Conservation (phyloP, 2,888 invertebrate species). For the Drosophila aldrichi region DNA sequence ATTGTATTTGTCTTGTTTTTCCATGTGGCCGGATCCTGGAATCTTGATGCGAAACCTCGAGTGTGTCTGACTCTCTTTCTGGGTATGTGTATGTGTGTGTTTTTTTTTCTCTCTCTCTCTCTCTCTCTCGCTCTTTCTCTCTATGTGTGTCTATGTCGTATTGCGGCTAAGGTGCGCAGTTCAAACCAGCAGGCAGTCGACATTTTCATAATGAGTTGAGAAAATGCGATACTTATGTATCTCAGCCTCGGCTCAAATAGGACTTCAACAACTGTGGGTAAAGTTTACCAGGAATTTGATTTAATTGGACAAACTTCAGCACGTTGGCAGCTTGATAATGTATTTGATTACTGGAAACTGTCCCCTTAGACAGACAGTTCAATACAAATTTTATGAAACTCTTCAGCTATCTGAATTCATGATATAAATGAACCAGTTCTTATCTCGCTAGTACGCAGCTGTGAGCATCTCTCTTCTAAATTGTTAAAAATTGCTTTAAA, state of each 20-base stretch:
- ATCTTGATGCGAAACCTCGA: conserved; percentile 25
- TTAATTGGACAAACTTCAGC: conserved; percentile 24
- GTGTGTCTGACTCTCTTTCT: background rate
- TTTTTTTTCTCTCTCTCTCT: no score
- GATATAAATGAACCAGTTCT: background rate
- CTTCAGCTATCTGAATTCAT: no score
- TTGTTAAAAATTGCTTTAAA: background rate
- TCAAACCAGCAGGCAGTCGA: conserved; percentile 20
- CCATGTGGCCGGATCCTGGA: conserved; percentile 49
- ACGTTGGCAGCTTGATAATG: background rate
- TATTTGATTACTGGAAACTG: background rate
- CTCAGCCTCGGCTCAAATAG: conserved; percentile 4
- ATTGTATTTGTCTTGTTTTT: conserved; percentile 74
- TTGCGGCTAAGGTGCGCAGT: conserved; percentile 33
- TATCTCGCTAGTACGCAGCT: no score
- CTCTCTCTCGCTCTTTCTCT: no score
- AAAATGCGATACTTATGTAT: conserved; percentile 20
- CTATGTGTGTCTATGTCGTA: conserved; percentile 2
- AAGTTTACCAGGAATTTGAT: conserved; percentile 31
- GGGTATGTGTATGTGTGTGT: conserved; percentile 13
- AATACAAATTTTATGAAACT: background rate
- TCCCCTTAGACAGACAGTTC: background rate
- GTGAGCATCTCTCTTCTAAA: background rate
- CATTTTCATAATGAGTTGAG: conserved; percentile 52
- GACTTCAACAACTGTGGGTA: conserved; percentile 9